Evolutionary conservation across 2,113 vertebrate species (phyloP), one percentile per base, ranked within the genome.

Genomic region (Enhydra lutris): DNA sequence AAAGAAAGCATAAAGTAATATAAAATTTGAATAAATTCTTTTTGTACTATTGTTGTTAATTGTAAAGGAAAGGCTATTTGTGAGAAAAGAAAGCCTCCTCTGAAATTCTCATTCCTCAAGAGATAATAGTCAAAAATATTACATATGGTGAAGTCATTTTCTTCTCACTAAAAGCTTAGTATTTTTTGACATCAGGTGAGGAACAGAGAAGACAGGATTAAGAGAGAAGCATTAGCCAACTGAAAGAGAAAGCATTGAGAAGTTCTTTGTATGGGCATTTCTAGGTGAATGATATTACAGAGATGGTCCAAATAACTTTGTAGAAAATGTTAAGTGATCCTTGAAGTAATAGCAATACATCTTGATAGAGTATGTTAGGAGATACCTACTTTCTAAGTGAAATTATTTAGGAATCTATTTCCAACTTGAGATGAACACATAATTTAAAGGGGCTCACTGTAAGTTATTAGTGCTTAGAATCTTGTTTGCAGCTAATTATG

Each of bases 281-380:
- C 24, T 78, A 71, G 74, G 50, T 89, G 45, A 93, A 74, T 17
- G 12, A 52, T 47, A 29, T 89, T 82, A 57, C 4, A 78, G 63
- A 95, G 8, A 89, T 89, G 26, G 52, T 36, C n/a, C 26, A 92
- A 85, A 31, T 81, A 92, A 23, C 47, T 91, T 93, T 82, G 67
- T 73, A 59, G 81, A 95, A 93, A 94, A 96, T 83, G 74, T 88
- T 94, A 67, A 85, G 95, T 97, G 83, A 89, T 61, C 73, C 76
- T 96, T 94, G 59, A 97, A 89, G 45, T 96, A 95, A 89, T 69
- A 97, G 96, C 91, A 96, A 91, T 98, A 97, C 76, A 91, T 96
- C 98, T 96, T 91, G 52, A 91, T 45, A 83, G 9, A 86, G 29
- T 12, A 0, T 95, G 9, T 31, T 93, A 97, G 29, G 57, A 98